Conservation (phyloP, 2,797 vertebrate species). For the Argyrosomus regius region DNA sequence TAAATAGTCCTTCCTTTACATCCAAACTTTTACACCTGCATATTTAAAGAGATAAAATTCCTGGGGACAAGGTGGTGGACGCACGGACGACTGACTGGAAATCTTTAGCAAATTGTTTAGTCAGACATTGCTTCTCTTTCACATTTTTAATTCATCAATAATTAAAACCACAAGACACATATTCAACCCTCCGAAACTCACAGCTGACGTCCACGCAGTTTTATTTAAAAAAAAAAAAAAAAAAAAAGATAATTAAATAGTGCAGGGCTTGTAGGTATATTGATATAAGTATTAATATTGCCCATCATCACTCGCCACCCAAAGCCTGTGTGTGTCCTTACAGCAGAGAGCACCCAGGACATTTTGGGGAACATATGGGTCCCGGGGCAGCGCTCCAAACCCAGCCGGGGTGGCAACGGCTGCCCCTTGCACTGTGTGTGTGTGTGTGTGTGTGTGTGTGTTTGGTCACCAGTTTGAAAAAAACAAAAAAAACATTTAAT, state of each 20-base stretch:
- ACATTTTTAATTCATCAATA: neutral
- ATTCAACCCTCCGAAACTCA: neutral
- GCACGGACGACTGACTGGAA: neutral
- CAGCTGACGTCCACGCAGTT: neutral
- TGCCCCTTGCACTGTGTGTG: slow-evolving; percentile 58
- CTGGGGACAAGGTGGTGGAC: neutral
- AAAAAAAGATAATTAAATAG: neutral
- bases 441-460: slow-evolving; percentile 27
- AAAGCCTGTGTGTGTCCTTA: slow-evolving; percentile 51
- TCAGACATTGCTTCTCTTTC: neutral
- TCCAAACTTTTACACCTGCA: neutral
- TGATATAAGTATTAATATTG: slow-evolving; percentile 23
- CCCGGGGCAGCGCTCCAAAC: slow-evolving; percentile 82
- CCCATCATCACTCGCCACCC: slow-evolving; percentile 37
- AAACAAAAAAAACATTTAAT: neutral
- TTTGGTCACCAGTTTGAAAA: neutral
- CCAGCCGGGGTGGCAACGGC: slow-evolving; percentile 74
- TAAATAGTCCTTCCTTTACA: slow-evolving; percentile 1
- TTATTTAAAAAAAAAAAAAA: slow-evolving; percentile 2
- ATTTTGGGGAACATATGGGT: slow-evolving; percentile 84
- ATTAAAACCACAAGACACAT: neutral
- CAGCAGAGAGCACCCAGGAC: slow-evolving; percentile 73
- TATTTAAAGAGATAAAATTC: neutral
- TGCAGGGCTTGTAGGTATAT: neutral
- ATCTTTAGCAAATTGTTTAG: neutral